These are phyloP conservation scores for Empidonax traillii DNA, from an alignment of 2,113 vertebrate species.

Conservation along the genomic window DNA sequence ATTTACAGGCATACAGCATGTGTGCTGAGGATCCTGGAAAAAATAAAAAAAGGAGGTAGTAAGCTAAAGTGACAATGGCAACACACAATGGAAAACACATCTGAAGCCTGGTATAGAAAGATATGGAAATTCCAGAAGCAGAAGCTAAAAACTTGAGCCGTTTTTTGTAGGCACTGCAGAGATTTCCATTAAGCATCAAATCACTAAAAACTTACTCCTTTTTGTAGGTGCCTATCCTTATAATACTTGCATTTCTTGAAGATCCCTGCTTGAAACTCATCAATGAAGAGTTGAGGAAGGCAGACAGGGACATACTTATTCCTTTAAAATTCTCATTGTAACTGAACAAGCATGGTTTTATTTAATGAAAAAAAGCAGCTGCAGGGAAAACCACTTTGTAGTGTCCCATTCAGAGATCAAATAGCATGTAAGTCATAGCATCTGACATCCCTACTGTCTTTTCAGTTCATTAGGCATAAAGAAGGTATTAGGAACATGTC, in stretches of 20 bases:
- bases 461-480: slow-evolving; percentile 12
- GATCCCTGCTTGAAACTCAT: background rate
- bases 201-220: background rate
- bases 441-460: background rate
- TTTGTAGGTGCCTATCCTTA: background rate
- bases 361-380: background rate
- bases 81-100: background rate
- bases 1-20: background rate
- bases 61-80: background rate
- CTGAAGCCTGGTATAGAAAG: background rate
- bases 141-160: background rate
- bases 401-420: background rate
- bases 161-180: background rate
- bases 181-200: background rate
- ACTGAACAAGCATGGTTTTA: background rate
- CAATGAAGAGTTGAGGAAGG: background rate
- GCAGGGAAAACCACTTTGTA: rapidly evolving
- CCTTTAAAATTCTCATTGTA: background rate
- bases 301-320: background rate
- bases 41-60: background rate
- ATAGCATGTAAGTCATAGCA: background rate
- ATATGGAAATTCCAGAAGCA: background rate
- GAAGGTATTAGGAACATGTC: background rate
- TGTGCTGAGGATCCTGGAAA: background rate
- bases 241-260: background rate